Percentiles rank a stretch among this genome's conserved stretches.
Conservation (phyloP, 1,140 invertebrate genomes). For the Leptinotarsa texana region DNA sequence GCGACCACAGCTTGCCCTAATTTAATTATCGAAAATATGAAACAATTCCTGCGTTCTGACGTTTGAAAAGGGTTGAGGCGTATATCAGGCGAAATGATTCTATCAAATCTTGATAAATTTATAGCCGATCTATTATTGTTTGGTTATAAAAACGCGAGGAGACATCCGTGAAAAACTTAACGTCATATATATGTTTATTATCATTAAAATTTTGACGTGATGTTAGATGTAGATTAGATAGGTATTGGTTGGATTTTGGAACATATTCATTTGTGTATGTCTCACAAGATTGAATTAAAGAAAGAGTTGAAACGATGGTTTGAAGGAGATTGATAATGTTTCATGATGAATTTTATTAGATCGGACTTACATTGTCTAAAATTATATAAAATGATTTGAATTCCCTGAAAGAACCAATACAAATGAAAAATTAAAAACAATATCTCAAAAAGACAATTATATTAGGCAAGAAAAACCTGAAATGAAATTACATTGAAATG, state of each 20-base stretch:
- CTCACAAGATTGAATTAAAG: background rate
- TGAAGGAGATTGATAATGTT: too few relatives aligned
- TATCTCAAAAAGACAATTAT: too few relatives aligned
- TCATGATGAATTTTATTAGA: too few relatives aligned
- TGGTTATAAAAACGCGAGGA: background rate
- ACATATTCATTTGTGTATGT: too few relatives aligned
- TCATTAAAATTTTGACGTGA: constrained; percentile 11
- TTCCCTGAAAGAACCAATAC: too few relatives aligned
- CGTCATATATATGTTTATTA: constrained; percentile 25
- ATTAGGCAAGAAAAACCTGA: too few relatives aligned
- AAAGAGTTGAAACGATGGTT: too few relatives aligned
- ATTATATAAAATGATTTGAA: too few relatives aligned
- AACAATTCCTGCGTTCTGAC: constrained; percentile 37
- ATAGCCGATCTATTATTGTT: constrained; percentile 28
- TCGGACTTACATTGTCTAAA: too few relatives aligned
- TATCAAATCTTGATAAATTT: constrained; percentile 35
- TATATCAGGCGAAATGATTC: constrained; percentile 20
- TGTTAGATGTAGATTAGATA: constrained; percentile 21
- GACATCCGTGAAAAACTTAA: constrained; percentile 32
- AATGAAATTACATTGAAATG: too few relatives aligned
- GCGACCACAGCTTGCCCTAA: constrained; percentile 43
- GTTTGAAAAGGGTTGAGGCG: constrained; percentile 35
- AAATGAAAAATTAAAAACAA: too few relatives aligned
- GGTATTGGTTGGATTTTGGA: background rate
- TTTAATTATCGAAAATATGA: constrained; percentile 45